Conservation (phyloP, 1,140 invertebrate species). For the Drosophila orena region DNA sequence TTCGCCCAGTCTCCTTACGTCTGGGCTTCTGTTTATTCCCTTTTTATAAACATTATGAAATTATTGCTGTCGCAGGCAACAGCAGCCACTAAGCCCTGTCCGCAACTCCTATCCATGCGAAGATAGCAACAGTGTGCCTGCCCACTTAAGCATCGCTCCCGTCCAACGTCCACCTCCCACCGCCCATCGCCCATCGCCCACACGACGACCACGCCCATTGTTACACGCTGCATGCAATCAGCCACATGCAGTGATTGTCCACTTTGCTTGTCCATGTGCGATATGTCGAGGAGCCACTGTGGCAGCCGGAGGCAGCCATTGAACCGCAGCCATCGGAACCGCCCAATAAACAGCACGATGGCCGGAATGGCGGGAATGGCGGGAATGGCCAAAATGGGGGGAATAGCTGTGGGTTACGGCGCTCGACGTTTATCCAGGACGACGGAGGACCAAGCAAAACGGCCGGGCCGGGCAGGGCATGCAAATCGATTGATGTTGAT, state of each 20-base stretch:
- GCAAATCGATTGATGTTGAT: conserved; percentile 84
- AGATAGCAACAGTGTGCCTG: conserved; percentile 27
- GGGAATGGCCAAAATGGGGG: not conserved
- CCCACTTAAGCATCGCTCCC: no score
- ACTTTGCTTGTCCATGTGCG: conserved; percentile 51
- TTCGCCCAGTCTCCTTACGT: not conserved
- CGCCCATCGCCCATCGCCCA: not conserved
- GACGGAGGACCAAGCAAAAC: not conserved
- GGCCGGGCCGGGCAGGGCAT: conserved; percentile 45
- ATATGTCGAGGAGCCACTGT: conserved; percentile 27
- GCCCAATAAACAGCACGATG: conserved; percentile 72
- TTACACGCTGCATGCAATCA: conserved; percentile 61
- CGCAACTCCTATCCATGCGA: not conserved
- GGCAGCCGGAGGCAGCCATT: conserved; percentile 28
- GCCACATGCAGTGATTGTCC: conserved; percentile 77
- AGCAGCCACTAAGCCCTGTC: not conserved
- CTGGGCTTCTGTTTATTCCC: conserved; percentile 24
- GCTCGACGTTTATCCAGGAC: conserved; percentile 54
- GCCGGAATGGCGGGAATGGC: no score
- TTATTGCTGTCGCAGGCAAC: conserved; percentile 70
- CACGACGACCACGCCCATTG: conserved; percentile 20
- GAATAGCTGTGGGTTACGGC: not conserved
- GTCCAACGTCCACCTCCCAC: no score
- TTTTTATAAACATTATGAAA: conserved; percentile 63
- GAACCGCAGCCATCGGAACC: conserved; percentile 62